Evolutionary conservation across 2,888 invertebrate species (phyloP), one percentile per base, ranked within the genome.

Genomic region (Dasysyrphus tricinctus): DNA sequence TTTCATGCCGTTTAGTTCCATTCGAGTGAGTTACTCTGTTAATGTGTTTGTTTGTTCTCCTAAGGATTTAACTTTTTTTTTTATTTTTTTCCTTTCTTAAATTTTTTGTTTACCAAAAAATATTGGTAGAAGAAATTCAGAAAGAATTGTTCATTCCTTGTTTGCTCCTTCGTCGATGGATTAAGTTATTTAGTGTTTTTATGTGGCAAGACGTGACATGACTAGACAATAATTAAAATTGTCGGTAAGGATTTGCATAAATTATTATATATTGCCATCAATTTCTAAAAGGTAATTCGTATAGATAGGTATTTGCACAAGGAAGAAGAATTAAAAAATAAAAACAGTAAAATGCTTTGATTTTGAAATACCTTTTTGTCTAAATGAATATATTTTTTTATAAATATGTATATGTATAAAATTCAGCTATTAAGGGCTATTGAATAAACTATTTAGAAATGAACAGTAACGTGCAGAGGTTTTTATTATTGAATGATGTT

Each of bases 111-210:
- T 65, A 32, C 7, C 3, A 9, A 8, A 7, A 11, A 34, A 39
- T 16, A 63, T 67, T 59, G 12, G 44, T 39, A 14, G 42, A 24
- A 14, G 67, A 39, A 42, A 54, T 42, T 65, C 11, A 39, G 24
- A 69, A 54, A 54, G 19, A 44, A 19, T 37, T 16, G 16, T 14
- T 67, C 4, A 3, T 70, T 12, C 12, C 24, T 54, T 47, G 24
- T 44, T 49, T 32, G 1, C 16, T 57, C n/a, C 19, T 44, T 44
- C 32, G 9, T 7, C 14, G 54, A 75, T 32, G 80, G 75, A 84
- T 80, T 84, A 84, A 70, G 65, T 80, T 70, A 75, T 75, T 83
- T 75, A 74, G 56, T 51, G 54, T 51, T 6, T 59, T 59, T 59
- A 37, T 67, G 63, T 65, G 44, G 42, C 57, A 49, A 49, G 63